These are phyloP conservation scores for Micromussa lordhowensis DNA, from an alignment of 92 coral and sea anemone genomes.

Conservation along the genomic window DNA sequence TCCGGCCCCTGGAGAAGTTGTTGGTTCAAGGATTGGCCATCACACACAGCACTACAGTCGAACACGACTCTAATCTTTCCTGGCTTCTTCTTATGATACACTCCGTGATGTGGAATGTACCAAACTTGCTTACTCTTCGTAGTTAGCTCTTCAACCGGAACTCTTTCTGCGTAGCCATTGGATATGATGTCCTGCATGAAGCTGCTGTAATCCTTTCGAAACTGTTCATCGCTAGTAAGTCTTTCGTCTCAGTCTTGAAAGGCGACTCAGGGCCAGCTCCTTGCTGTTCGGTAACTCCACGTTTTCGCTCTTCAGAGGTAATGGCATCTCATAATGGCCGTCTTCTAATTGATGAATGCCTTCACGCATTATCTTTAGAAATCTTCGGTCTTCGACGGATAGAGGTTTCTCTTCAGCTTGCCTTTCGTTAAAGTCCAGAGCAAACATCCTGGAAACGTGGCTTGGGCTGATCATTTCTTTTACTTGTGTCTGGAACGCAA, in stretches of 20 bases:
- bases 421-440: conserved; percentile 44
- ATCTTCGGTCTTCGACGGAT: conserved; percentile 61
- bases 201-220: conserved; percentile 43
- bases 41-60: conserved; percentile 47
- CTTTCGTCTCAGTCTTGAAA: not conserved
- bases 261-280: conserved; percentile 41
- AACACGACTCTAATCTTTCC: conserved; percentile 60
- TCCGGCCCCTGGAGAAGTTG: conserved; percentile 66
- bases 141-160: conserved; percentile 21
- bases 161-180: conserved; percentile 56
- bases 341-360: conserved; percentile 52
- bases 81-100: conserved; percentile 49
- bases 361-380: conserved; percentile 44
- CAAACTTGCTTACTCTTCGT: conserved; percentile 36
- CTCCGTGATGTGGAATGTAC: conserved; percentile 76
- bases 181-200: conserved; percentile 53
- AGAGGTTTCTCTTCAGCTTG: conserved; percentile 49
- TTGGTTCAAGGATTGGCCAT: conserved; percentile 51
- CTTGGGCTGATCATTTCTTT: conserved; percentile 52
- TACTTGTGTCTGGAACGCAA: conserved; percentile 41
- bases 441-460: conserved; percentile 45
- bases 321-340: conserved; percentile 66
- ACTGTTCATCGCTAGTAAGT: conserved; percentile 34
- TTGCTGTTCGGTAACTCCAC: conserved; percentile 52
- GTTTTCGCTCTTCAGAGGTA: conserved; percentile 36